These are phyloP conservation scores for Anastrepha obliqua DNA, from an alignment of 1,140 invertebrate genomes.

Conservation along the genomic window DNA sequence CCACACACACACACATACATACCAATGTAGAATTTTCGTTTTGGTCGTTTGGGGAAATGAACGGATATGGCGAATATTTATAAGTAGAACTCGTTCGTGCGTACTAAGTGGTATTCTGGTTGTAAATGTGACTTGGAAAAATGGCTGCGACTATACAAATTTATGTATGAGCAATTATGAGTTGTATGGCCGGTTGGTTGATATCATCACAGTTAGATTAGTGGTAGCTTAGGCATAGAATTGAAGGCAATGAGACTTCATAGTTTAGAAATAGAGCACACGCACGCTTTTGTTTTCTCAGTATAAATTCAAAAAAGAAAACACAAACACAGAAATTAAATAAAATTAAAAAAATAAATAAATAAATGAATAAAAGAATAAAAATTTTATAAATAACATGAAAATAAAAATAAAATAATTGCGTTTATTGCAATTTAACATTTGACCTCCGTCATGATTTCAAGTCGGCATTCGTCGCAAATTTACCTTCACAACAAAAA, in stretches of 20 bases:
- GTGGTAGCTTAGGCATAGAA: neutral
- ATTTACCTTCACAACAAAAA: too few species aligned
- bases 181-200: neutral
- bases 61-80: slow-evolving; percentile 48
- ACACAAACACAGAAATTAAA: too few species aligned
- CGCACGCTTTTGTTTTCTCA: too few species aligned
- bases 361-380: too few species aligned
- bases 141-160: neutral
- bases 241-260: neutral
- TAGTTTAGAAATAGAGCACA: neutral
- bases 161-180: neutral
- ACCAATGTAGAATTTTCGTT: neutral
- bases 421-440: too few species aligned
- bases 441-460: too few species aligned
- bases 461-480: too few species aligned
- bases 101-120: neutral
- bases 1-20: neutral
- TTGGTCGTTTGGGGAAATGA: slow-evolving; percentile 26
- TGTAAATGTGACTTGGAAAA: neutral
- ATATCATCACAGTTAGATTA: neutral
- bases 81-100: slow-evolving; percentile 23
- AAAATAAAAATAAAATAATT: too few species aligned
- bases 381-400: too few species aligned
- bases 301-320: too few species aligned
- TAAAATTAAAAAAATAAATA: too few species aligned